Conservation (phyloP, 2,797 vertebrate genomes). For the Muscicapa comitata region DNA sequence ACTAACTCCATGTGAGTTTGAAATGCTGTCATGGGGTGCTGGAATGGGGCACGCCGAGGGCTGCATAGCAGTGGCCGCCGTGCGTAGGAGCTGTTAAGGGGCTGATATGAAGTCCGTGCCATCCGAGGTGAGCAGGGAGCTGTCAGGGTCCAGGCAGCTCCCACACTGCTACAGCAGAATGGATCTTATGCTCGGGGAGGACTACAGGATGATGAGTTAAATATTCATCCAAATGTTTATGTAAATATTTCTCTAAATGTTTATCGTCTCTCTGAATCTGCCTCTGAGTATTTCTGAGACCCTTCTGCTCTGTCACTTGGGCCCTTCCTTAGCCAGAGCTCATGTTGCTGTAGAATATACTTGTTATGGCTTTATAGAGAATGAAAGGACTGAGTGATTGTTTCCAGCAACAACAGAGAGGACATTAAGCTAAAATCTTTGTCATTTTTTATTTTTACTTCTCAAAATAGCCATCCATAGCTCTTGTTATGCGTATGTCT, state of each 20-base stretch:
- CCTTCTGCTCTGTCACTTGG: neutral
- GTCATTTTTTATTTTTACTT: neutral
- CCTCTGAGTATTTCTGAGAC: neutral
- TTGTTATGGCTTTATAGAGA: neutral
- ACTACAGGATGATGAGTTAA: neutral
- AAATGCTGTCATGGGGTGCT: neutral
- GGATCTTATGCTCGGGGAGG: neutral
- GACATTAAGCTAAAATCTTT: neutral
- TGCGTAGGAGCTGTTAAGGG: neutral
- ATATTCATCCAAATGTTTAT: neutral
- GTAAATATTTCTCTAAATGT: neutral
- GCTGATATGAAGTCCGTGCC: neutral
- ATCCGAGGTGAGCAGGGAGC: neutral
- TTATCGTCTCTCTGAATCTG: neutral
- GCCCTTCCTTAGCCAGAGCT: neutral
- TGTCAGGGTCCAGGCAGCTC: neutral
- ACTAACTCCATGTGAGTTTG: neutral
- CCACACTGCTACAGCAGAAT: accelerated
- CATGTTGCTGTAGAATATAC: accelerated
- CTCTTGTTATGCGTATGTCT: neutral
- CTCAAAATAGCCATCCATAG: neutral
- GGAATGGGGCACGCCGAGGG: neutral
- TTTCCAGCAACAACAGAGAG: neutral
- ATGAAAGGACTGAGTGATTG: neutral
- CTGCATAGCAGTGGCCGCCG: accelerated